phyloP scores from a whole-genome alignment of 2,888 invertebrate species.

The Keiferia lycopersicella region DNA sequence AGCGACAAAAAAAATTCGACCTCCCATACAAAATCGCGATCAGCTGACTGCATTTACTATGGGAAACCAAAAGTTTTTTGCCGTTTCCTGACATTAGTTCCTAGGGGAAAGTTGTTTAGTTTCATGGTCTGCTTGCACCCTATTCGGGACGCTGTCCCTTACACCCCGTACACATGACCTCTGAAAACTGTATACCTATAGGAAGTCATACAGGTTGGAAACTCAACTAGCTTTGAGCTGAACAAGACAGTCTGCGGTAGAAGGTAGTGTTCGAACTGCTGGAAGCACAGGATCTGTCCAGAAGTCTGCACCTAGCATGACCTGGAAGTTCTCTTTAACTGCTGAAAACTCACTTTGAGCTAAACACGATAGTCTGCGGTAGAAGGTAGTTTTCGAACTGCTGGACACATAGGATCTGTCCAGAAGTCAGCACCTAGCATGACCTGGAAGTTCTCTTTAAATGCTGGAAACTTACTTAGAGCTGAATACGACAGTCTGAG shows the following conservation, averaged over 20 bases:
- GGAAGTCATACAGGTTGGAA: too few species aligned
- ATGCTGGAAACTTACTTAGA: constrained; percentile 76
- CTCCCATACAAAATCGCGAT: too few species aligned
- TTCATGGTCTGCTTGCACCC: too few species aligned
- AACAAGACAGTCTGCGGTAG: constrained; percentile 89
- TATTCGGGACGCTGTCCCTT: too few species aligned
- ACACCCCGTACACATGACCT: too few species aligned
- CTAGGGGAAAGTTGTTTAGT: too few species aligned
- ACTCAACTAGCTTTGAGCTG: constrained; percentile 85
- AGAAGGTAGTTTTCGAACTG: constrained; percentile 90
- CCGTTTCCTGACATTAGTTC: too few species aligned
- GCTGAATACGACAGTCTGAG: constrained; percentile 87
- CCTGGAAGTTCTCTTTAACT: constrained; percentile 46
- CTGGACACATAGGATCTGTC: constrained; percentile 90
- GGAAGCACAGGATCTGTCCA: constrained; percentile 89
- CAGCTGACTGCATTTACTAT: too few species aligned
- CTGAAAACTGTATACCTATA: too few species aligned
- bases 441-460: constrained; percentile 70
- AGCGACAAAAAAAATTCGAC: too few species aligned
- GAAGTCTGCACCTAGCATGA: constrained; percentile 91
- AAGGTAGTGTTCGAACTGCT: constrained; percentile 90
- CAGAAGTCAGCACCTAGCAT: constrained; percentile 90
- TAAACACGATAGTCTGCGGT: constrained; percentile 88
- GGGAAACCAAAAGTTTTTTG: too few species aligned
- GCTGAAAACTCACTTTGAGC: constrained; percentile 79